Conservation (phyloP, 2,888 invertebrate genomes). For the Neuroscelio doddi region DNA sequence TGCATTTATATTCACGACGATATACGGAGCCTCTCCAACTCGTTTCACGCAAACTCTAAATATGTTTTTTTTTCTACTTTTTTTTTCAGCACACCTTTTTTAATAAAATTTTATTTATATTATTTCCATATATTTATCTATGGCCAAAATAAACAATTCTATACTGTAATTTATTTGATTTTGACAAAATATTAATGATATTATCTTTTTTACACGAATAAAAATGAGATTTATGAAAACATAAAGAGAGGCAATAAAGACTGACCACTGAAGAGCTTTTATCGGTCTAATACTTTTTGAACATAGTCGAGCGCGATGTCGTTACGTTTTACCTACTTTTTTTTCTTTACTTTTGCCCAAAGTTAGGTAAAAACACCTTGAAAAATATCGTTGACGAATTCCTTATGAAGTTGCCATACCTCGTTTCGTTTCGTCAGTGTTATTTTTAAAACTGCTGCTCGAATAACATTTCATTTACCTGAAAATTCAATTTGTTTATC, state of each 20-base stretch:
- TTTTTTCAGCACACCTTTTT: too few species aligned
- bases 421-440: background rate
- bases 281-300: too few species aligned
- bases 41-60: background rate
- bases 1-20: background rate
- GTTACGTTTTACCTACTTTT: background rate
- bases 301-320: background rate
- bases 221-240: too few species aligned
- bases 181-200: background rate
- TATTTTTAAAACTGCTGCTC: background rate
- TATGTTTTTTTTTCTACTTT: background rate
- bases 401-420: background rate
- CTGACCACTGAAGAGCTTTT: too few species aligned
- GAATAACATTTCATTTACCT: background rate
- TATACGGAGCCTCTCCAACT: background rate
- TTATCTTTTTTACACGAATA: background rate
- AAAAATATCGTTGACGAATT: background rate
- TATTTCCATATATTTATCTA: background rate
- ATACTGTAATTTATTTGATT: background rate
- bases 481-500: conserved; percentile 1
- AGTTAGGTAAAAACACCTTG: background rate
- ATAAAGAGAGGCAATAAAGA: too few species aligned
- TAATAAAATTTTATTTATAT: too few species aligned
- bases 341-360: background rate
- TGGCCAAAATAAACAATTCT: background rate